Percentiles rank a stretch among this genome's conserved stretches.
Evolutionary conservation across 2,888 invertebrate species (phyloP).

Genomic region (Cryptophagus acutangulus): DNA sequence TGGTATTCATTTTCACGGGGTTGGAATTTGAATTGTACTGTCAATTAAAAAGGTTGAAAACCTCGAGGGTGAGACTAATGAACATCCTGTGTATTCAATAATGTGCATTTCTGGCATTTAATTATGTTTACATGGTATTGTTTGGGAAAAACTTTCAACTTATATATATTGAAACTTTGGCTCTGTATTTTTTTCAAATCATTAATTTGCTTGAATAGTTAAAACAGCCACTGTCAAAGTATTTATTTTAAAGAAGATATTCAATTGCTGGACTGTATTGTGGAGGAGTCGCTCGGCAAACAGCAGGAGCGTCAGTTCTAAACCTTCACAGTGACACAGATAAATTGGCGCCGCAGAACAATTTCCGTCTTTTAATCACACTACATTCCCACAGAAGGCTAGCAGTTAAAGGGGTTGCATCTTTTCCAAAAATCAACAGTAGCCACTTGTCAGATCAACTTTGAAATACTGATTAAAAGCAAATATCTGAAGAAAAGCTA

Average conservation of each 20-base stretch:
- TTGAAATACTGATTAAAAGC: background rate
- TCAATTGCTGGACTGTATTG: constrained; percentile 17
- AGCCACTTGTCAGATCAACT: constrained; percentile 4
- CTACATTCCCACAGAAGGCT: constrained; percentile 40
- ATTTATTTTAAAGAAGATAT: constrained; percentile 26
- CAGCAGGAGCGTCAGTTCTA: constrained; percentile 33
- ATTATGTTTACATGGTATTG: constrained; percentile 21
- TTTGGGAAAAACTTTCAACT: constrained; percentile 11
- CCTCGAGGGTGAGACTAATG: constrained; percentile 28
- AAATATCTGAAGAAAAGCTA: constrained; percentile 7
- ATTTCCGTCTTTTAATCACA: constrained; percentile 48
- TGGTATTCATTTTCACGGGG: constrained; percentile 7
- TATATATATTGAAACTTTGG: constrained; percentile 6
- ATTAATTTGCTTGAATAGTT: constrained; percentile 4
- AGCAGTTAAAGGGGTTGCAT: constrained; percentile 23
- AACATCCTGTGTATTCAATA: constrained; percentile 28
- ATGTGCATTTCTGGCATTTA: constrained; percentile 25
- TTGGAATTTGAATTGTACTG: constrained; percentile 2
- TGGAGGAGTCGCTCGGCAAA: constrained; percentile 8
- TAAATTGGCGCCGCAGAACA: constrained; percentile 47
- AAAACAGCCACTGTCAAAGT: constrained; percentile 5
- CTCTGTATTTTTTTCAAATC: constrained; percentile 6
- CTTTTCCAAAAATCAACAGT: constrained; percentile 23
- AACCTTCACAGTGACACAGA: constrained; percentile 42
- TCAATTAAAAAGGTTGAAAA: constrained; percentile 16